These are phyloP conservation scores for Anseranas semipalmata DNA, from an alignment of 2,113 vertebrate genomes.

Conservation along the genomic window DNA sequence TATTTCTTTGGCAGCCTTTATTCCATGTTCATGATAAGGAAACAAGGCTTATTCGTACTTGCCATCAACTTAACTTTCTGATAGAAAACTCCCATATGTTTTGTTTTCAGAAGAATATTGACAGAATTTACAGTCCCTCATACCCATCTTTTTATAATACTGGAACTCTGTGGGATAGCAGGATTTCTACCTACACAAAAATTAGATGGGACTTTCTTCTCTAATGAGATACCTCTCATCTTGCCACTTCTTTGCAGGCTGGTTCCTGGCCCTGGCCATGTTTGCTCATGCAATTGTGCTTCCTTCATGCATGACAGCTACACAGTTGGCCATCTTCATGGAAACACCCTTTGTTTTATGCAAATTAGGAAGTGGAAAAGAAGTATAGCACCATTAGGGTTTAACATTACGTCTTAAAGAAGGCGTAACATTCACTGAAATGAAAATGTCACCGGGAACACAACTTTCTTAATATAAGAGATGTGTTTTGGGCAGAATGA, in stretches of 20 bases:
- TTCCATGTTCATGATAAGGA: background rate
- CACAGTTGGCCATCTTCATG: background rate
- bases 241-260: background rate
- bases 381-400: background rate
- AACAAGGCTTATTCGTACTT: background rate
- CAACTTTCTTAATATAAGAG: background rate
- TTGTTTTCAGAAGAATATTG: background rate
- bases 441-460: background rate
- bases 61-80: background rate
- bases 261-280: background rate
- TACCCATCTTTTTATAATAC: background rate
- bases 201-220: background rate
- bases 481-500: background rate
- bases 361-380: background rate
- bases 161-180: background rate
- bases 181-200: background rate
- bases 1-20: background rate
- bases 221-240: accelerated
- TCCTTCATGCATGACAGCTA: background rate
- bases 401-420: background rate
- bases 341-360: background rate
- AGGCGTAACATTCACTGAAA: background rate
- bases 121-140: background rate
- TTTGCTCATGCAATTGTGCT: background rate
- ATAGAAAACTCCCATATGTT: background rate